Percentiles rank a stretch among this genome's conserved stretches.
These are phyloP conservation scores for Cryptocephalus moraei DNA, from an alignment of 2,888 invertebrate genomes.

Conservation along the genomic window DNA sequence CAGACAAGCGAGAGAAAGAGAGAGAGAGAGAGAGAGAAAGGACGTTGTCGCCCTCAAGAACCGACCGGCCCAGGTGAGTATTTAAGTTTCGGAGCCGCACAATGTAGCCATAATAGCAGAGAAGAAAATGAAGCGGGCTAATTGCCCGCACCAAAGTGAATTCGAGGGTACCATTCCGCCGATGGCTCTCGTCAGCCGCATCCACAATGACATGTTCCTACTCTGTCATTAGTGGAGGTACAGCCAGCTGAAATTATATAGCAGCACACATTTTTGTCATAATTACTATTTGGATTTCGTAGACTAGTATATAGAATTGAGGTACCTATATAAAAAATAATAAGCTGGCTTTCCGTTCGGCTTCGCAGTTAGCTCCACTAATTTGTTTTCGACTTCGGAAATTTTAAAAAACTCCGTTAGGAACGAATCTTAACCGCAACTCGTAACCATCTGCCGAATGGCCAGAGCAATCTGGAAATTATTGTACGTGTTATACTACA, in stretches of 20 bases:
- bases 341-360: no score
- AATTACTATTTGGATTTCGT: slow-evolving; percentile 15
- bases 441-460: no score
- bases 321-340: no score
- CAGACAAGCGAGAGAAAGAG: no score
- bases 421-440: no score
- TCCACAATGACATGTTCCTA: slow-evolving; percentile 32
- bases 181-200: slow-evolving; percentile 28
- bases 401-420: no score
- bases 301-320: not conserved
- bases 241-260: slow-evolving; percentile 32
- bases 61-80: not conserved
- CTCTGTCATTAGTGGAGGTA: slow-evolving; percentile 31
- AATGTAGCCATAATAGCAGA: slow-evolving; percentile 1
- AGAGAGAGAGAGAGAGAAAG: no score
- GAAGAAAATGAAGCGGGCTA: slow-evolving; percentile 1
- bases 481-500: no score
- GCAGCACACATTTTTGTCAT: slow-evolving; percentile 32
- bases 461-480: no score
- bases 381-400: no score
- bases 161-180: slow-evolving; percentile 19
- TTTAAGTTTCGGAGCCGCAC: not conserved
- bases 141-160: slow-evolving; percentile 5
- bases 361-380: no score
- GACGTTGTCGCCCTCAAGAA: no score